phyloP scores from a whole-genome alignment of 1,140 invertebrate genomes.

The Colletes gigas region DNA sequence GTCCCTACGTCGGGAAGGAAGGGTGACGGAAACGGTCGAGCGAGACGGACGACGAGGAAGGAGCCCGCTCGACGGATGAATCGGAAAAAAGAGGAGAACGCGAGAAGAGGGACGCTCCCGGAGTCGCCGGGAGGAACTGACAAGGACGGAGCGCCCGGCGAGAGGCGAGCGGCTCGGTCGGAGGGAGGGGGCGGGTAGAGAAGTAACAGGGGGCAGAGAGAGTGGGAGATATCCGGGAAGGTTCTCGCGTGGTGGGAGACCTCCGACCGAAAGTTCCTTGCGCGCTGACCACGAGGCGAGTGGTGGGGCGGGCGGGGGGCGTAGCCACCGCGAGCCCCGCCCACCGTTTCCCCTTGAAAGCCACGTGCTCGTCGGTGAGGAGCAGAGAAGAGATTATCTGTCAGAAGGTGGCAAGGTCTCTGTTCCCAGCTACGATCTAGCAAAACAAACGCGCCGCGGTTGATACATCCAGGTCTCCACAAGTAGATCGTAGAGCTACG shows the following conservation, averaged over 20 bases:
- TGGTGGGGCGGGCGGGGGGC: conserved; percentile 62
- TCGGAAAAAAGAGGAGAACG: conserved; percentile 53
- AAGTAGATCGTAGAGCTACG: too few species aligned
- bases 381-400: conserved; percentile 11
- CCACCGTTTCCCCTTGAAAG: conserved; percentile 56
- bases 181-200: conserved; percentile 1
- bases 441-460: too few species aligned
- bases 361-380: conserved; percentile 69
- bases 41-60: conserved; percentile 30
- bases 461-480: too few species aligned
- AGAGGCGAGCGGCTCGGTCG: conserved; percentile 20
- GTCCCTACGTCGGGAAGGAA: conserved; percentile 50
- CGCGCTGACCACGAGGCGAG: conserved; percentile 51
- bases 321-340: conserved; percentile 57
- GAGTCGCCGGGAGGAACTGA: conserved; percentile 4
- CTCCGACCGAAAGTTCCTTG: conserved; percentile 61
- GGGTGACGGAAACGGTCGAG: conserved; percentile 38
- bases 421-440: too few species aligned
- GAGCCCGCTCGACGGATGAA: conserved; percentile 33
- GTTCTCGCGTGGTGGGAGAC: conserved; percentile 55
- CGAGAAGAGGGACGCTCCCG: conserved; percentile 8
- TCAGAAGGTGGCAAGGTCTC: background rate
- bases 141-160: conserved; percentile 9
- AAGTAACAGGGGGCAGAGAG: conserved; percentile 3
- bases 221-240: conserved; percentile 26